Evolutionary conservation across 2,113 vertebrate genomes (phyloP), one percentile per base, ranked within the genome.

Genomic region (Corythaixoides concolor): DNA sequence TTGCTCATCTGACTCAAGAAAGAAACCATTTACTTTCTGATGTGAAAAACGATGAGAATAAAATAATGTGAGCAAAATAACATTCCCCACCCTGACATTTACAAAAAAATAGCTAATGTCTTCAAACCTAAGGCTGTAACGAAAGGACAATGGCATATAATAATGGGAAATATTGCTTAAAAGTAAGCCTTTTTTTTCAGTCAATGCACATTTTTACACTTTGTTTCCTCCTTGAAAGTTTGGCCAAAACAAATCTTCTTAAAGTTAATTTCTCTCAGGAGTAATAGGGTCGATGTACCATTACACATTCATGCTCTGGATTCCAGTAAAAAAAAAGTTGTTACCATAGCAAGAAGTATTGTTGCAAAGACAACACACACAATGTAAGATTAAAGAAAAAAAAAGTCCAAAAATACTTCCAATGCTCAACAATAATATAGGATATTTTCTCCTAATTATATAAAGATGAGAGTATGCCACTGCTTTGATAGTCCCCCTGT

Each of bases 331-430:
- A 43, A 95, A 43, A 85, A 49, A 75, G n/a, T 73, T 73, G 95
- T 97, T 96, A 73, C 96, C 95, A 96, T 97, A 91, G 95, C 91
- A 92, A 97, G 85, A 96, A 88, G 26, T 78, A 85, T 89, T 94
- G 91, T 91, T 96, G 84, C 90, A 96, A 79, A 89, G 96, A 93
- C 94, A 97, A 96, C 62, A 93, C 52, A 59, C 33, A 67, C 17
- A 77, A 50, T 5, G 8, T 58, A 58, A 77, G 62, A 50, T 76
- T 79, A 73, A 88, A 92, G 63, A 24, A 63, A 70, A 74, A 70
- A 58, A 77, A 80, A 43, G 14, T 85, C 69, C 12, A 79, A 76
- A 91, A 89, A 55, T 55, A 79, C 62, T 92, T 83, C 68, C 59
- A 85, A 15, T 62, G 19, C 50, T 84, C 76, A 63, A 20, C 24